Evolutionary conservation across 2,888 invertebrate species (phyloP), one percentile per base, ranked within the genome.

Genomic region (Ceraclea dissimilis): DNA sequence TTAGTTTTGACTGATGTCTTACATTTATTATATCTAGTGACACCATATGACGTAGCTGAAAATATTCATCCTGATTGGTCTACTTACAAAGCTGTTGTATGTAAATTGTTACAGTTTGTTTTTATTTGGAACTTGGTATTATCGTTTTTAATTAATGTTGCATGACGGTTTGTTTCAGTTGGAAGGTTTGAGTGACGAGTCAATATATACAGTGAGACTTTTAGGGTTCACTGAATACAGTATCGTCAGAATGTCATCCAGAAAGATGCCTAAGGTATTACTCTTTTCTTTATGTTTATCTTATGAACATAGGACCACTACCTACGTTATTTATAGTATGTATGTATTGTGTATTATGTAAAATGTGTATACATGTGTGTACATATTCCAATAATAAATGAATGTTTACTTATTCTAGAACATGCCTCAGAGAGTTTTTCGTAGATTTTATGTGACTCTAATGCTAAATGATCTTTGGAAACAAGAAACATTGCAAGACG

Each of bases 21-120:
- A 34, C 97, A 98, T 71, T 76, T 98, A 18, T 74, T 97, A 51
- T 95, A 90, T 74, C 75, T 96, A 31, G 86, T 95, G 54, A 88
- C 93, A 18, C 90, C 91, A 13, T 84, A 90, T 68, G 85, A 88
- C 65, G 69, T 83, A 58, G 70, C 77, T 1, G 79, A 79, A 51
- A 77, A 79, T 52, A 68, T 85, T 18, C 73, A 70, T 49, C 82
- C 80, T 1, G 72, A 76, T 63, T 75, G 74, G 58, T 66, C 70
- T 47, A 68, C 76, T 49, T 86, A 83, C 65, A 84, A 84, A 65
- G 73, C 79, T 22, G 70, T 84, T 70, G 86, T 86, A 70, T 73
- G 75, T 67, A 26, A 4, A 26, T 13, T 39, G 13, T 39, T 47
- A 2, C 19, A 47, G 47, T 47, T 47, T 2, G 18, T n/a, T n/a